These are phyloP conservation scores for Chlorodrepanis virens DNA, from an alignment of 2,113 vertebrate species.

Conservation along the genomic window DNA sequence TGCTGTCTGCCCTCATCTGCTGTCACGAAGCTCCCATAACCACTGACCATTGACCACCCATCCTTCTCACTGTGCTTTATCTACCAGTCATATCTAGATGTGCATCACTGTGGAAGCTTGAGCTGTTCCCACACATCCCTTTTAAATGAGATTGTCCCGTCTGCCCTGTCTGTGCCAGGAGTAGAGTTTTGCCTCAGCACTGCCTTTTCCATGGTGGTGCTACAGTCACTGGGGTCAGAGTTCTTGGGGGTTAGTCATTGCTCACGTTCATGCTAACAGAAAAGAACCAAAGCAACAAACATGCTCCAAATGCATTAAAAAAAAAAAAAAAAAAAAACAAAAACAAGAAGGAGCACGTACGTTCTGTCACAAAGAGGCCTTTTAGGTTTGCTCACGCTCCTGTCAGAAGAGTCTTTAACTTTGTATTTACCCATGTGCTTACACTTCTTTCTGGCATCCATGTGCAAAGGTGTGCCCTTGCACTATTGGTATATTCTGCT, in stretches of 20 bases:
- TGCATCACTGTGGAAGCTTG: neutral
- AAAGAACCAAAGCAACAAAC: neutral
- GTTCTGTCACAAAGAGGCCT: neutral
- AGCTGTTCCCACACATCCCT: neutral
- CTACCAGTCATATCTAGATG: neutral
- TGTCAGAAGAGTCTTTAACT: neutral
- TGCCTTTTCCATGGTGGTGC: neutral
- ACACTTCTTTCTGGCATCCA: neutral
- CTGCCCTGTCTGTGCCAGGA: neutral
- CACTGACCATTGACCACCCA: neutral
- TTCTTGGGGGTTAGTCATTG: neutral
- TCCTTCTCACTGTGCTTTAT: neutral
- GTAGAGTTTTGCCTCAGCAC: rapidly evolving
- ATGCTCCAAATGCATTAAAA: neutral
- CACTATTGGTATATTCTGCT: neutral
- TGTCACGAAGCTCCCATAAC: neutral
- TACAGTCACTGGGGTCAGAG: neutral
- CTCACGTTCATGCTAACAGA: neutral
- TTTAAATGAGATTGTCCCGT: neutral
- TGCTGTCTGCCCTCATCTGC: neutral
- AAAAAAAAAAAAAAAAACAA: rapidly evolving
- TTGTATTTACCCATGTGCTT: neutral
- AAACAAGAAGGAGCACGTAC: rapidly evolving
- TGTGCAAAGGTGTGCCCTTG: neutral
- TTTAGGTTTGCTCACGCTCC: neutral